Evolutionary conservation across 2,888 invertebrate genomes (phyloP).

Genomic region (Melanophora roralis): DNA sequence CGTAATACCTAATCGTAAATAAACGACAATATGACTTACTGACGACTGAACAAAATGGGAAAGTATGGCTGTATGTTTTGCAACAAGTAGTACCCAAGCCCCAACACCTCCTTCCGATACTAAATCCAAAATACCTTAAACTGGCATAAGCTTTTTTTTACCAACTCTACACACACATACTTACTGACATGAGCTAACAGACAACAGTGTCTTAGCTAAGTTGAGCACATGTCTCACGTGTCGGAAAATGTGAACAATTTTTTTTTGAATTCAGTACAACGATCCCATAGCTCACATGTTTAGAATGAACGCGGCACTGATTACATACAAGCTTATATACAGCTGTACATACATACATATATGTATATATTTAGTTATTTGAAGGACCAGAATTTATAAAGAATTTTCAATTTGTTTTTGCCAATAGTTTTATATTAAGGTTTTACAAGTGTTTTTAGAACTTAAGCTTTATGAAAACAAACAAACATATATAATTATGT

Average conservation of each 20-base stretch:
- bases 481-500: too few relatives aligned
- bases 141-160: slow-evolving; percentile 53
- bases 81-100: neutral
- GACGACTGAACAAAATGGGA: slow-evolving; percentile 22
- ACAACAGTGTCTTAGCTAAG: slow-evolving; percentile 43
- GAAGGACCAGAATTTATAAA: too few relatives aligned
- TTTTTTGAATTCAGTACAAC: slow-evolving; percentile 70
- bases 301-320: slow-evolving; percentile 54
- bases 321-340: neutral
- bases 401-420: too few relatives aligned
- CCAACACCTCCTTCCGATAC: too few relatives aligned
- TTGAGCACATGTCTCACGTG: slow-evolving; percentile 67
- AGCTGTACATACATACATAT: too few relatives aligned
- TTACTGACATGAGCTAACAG: neutral
- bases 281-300: slow-evolving; percentile 74
- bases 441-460: too few relatives aligned
- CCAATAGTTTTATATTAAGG: too few relatives aligned
- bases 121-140: neutral
- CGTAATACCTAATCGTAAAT: neutral
- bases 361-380: too few relatives aligned
- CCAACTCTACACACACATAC: neutral
- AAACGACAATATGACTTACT: slow-evolving; percentile 30
- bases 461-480: too few relatives aligned
- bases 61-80: too few relatives aligned
- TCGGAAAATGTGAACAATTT: slow-evolving; percentile 66